These are phyloP conservation scores for Microchirus variegatus DNA, from an alignment of 2,797 vertebrate genomes.

Conservation along the genomic window DNA sequence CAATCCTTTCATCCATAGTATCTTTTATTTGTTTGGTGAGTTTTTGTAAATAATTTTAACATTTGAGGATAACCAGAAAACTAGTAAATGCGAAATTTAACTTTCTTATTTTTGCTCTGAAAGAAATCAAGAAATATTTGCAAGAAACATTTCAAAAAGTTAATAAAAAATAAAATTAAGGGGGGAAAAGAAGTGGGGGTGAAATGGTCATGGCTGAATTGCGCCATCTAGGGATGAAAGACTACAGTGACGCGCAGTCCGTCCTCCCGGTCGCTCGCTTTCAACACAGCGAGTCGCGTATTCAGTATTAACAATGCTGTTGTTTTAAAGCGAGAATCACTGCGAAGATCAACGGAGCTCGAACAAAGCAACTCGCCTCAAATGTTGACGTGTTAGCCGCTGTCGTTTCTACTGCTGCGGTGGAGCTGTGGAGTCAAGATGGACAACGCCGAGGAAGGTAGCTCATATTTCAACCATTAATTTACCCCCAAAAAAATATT, in stretches of 20 bases:
- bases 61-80: too few species aligned
- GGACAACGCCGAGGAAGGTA: conserved; percentile 95
- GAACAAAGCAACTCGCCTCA: background rate
- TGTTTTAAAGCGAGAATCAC: background rate
- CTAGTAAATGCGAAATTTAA: too few species aligned
- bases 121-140: too few species aligned
- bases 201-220: background rate
- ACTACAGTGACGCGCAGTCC: background rate
- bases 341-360: background rate
- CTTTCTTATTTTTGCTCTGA: too few species aligned
- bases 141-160: too few species aligned
- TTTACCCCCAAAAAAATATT: conserved; percentile 18
- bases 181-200: too few species aligned
- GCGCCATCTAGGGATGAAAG: conserved; percentile 48
- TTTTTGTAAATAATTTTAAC: too few species aligned
- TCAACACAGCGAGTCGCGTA: background rate
- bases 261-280: conserved; percentile 10
- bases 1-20: too few species aligned
- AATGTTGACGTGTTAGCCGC: conserved; percentile 50
- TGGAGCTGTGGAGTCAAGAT: conserved; percentile 82
- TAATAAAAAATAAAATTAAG: too few species aligned
- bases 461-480: conserved; percentile 31
- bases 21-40: too few species aligned
- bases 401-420: conserved; percentile 15
- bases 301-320: conserved; percentile 5